Evolutionary conservation across 2,888 invertebrate genomes (phyloP), one percentile per base, ranked within the genome.

Genomic region (Caenorhabditis afra): DNA sequence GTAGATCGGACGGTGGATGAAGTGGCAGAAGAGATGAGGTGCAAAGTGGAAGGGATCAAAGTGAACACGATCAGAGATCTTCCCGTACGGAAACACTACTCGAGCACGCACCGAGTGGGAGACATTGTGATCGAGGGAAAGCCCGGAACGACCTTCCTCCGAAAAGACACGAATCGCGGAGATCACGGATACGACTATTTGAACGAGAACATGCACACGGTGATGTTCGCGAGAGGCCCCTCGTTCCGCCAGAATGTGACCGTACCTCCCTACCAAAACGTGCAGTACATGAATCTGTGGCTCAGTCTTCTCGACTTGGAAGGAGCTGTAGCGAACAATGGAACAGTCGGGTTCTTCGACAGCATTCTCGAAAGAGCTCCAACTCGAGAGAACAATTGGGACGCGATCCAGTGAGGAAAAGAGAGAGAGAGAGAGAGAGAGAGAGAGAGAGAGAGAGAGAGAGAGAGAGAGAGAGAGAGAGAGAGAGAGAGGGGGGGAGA

Each of bases 141-240:
- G 16, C 81, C 84, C 1, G 89, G 88, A 39, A 84, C 86, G 0
- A 84, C 75, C 5, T 86, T 88, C 52, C 82, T 41, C 20, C 61
- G 70, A 37, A 82, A 75, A 62, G 79, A 79, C 45, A 37, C 50
- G 5, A 73, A 81, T 10, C 73, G 77, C 0, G 79, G 82, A 18
- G 88, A 89, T 55, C 89, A 89, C 67, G 89, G 89, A 2, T 89
- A 86, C 66, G 89, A 89, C 62, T 87, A 85, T 50, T 64, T 81
- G 20, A 62, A 81, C 20, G 70, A 76, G 14, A 71, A 70, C n/a
- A 88, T 89, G 88, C 85, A 85, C 22, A 87, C 89, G 0, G 79
- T 89, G 12, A 87, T 89, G 83, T 88, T 88, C 58, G 88, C 87
- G 0, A 61, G 87, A 47, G 89, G 89, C 0, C 88, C 88, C 3